Evolutionary conservation across 2,797 vertebrate species (phyloP).

Genomic region (Vireo griseus): DNA sequence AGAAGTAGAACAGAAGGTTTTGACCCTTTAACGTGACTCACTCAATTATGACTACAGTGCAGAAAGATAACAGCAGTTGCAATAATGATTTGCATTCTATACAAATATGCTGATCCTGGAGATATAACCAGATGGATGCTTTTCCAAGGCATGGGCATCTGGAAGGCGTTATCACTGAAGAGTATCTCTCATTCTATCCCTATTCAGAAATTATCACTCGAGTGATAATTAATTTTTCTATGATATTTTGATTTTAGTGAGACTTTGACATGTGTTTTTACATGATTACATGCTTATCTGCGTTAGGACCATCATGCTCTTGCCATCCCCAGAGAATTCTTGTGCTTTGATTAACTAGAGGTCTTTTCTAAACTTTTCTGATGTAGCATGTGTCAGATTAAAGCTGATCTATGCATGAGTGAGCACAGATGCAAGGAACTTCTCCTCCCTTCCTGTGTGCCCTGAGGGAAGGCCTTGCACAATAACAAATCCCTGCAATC

Average conservation of each 20-base stretch:
- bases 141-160: background rate
- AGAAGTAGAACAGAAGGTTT: constrained; percentile 30
- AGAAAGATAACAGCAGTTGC: constrained; percentile 24
- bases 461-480: background rate
- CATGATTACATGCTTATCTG: background rate
- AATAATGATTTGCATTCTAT: constrained; percentile 15
- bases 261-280: background rate
- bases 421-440: constrained; percentile 21
- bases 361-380: constrained; percentile 9
- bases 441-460: constrained; percentile 32
- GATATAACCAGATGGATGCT: constrained; percentile 18
- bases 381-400: background rate
- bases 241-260: background rate
- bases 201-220: background rate
- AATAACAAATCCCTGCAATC: background rate
- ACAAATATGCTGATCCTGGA: constrained; percentile 25
- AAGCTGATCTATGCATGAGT: background rate
- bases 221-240: background rate
- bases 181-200: background rate
- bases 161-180: background rate
- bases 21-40: constrained; percentile 41
- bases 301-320: background rate
- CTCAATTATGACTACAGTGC: background rate
- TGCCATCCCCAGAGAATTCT: background rate
- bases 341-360: background rate